Percentiles rank a stretch among this genome's conserved stretches.
These are phyloP conservation scores for Homarus americanus DNA, from an alignment of 1,140 invertebrate genomes.

Conservation along the genomic window DNA sequence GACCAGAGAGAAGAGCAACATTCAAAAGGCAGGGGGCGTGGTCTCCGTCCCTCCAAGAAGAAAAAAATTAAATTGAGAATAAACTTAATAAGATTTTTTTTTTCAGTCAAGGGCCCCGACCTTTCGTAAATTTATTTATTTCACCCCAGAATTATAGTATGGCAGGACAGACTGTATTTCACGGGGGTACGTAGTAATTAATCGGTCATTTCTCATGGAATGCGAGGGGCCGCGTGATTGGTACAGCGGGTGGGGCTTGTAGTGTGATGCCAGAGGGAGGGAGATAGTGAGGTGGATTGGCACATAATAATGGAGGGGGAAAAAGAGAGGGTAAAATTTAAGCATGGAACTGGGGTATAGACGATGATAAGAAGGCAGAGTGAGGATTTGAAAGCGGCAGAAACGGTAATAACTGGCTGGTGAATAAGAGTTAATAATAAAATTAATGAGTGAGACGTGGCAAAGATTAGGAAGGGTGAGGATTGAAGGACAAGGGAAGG, in stretches of 20 bases:
- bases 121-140: slow-evolving; percentile 23
- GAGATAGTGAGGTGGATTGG: no score
- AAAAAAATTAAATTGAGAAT: neutral
- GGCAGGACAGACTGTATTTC: slow-evolving; percentile 34
- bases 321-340: no score
- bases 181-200: slow-evolving; percentile 22
- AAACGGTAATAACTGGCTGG: no score
- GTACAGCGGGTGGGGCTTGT: neutral
- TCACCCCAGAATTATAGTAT: slow-evolving; percentile 11
- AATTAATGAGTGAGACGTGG: no score
- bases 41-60: neutral
- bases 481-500: neutral
- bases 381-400: no score
- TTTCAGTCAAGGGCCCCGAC: neutral
- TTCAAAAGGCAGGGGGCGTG: neutral
- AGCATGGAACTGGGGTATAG: no score
- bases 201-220: slow-evolving; percentile 26
- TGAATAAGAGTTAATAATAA: no score
- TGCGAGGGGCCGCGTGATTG: slow-evolving; percentile 36
- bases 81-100: neutral
- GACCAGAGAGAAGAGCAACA: neutral
- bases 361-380: no score
- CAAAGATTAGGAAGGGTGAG: neutral
- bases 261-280: neutral
- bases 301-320: no score